These are phyloP conservation scores for Sebastes trivittatus DNA, from an alignment of 2,797 vertebrate species.

Conservation along the genomic window DNA sequence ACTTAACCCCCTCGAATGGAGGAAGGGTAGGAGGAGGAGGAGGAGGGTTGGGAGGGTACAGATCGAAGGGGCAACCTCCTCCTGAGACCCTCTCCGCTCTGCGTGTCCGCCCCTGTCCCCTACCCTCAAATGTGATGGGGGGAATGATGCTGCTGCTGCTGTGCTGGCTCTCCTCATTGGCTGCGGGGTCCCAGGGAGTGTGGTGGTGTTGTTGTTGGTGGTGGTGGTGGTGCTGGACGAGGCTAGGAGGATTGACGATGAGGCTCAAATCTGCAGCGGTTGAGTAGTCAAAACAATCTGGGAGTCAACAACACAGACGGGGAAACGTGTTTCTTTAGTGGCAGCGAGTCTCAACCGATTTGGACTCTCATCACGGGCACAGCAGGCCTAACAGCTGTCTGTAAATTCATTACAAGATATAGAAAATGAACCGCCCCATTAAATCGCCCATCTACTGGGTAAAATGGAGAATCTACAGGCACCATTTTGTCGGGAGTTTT, in stretches of 20 bases:
- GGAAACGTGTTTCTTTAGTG: slow-evolving; percentile 88
- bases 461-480: slow-evolving; percentile 36
- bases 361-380: slow-evolving; percentile 45
- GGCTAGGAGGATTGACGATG: slow-evolving; percentile 91
- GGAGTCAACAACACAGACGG: slow-evolving; percentile 95
- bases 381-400: slow-evolving; percentile 23
- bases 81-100: slow-evolving; percentile 86
- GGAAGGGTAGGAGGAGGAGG: slow-evolving; percentile 72
- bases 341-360: slow-evolving; percentile 23
- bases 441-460: background rate
- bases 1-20: slow-evolving; percentile 53
- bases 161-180: slow-evolving; percentile 86
- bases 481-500: slow-evolving; percentile 60
- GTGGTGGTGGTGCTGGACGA: slow-evolving; percentile 81
- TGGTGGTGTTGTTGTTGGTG: slow-evolving; percentile 75
- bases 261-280: slow-evolving; percentile 93
- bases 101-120: slow-evolving; percentile 87
- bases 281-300: slow-evolving; percentile 99
- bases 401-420: slow-evolving; percentile 16
- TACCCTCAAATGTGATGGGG: slow-evolving; percentile 97
- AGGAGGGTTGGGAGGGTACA: slow-evolving; percentile 53
- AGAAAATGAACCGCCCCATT: background rate
- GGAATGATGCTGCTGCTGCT: slow-evolving; percentile 87
- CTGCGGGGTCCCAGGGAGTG: slow-evolving; percentile 88
- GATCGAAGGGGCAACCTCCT: slow-evolving; percentile 79